Percentiles rank a stretch among this genome's conserved stretches.
These are phyloP conservation scores for Hoplostethus atlanticus DNA, from an alignment of 2,797 vertebrate genomes.

Conservation along the genomic window DNA sequence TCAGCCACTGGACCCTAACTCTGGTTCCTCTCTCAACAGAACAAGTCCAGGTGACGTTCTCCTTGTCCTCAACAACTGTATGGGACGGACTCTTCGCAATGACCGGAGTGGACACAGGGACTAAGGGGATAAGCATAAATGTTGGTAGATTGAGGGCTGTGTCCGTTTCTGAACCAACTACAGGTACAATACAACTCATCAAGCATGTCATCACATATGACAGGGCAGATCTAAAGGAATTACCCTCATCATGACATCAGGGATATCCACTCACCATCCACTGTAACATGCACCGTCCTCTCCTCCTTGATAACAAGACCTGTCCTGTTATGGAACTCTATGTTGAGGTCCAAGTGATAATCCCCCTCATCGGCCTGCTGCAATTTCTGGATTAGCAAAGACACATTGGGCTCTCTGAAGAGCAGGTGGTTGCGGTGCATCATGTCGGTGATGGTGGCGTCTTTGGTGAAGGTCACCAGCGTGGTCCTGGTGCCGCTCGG, in stretches of 20 bases:
- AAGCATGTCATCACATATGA: background rate
- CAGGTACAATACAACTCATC: too few species aligned
- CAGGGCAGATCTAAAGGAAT: background rate
- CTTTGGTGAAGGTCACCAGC: slow-evolving; percentile 88
- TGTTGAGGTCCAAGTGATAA: slow-evolving; percentile 91
- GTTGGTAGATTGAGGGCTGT: background rate
- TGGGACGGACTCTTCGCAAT: slow-evolving; percentile 83
- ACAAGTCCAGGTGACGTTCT: slow-evolving; percentile 92
- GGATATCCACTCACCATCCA: slow-evolving; percentile 88
- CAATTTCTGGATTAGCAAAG: slow-evolving; percentile 87
- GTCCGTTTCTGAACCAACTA: background rate
- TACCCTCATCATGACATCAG: too few species aligned
- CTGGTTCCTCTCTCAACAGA: slow-evolving; percentile 87
- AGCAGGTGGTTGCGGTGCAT: slow-evolving; percentile 86
- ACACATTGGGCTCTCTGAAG: slow-evolving; percentile 86
- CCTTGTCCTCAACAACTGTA: slow-evolving; percentile 89
- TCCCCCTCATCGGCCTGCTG: slow-evolving; percentile 87
- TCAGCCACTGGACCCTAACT: slow-evolving; percentile 90
- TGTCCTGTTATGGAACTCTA: slow-evolving; percentile 71
- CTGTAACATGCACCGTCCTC: slow-evolving; percentile 89
- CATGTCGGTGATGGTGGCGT: slow-evolving; percentile 77
- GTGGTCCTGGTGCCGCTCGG: slow-evolving; percentile 76
- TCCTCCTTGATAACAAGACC: slow-evolving; percentile 76
- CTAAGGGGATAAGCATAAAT: slow-evolving; percentile 67
- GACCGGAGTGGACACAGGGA: slow-evolving; percentile 87